Evolutionary conservation across 1,140 invertebrate species (phyloP), one percentile per base, ranked within the genome.

Genomic region (Papilio dardanus): DNA sequence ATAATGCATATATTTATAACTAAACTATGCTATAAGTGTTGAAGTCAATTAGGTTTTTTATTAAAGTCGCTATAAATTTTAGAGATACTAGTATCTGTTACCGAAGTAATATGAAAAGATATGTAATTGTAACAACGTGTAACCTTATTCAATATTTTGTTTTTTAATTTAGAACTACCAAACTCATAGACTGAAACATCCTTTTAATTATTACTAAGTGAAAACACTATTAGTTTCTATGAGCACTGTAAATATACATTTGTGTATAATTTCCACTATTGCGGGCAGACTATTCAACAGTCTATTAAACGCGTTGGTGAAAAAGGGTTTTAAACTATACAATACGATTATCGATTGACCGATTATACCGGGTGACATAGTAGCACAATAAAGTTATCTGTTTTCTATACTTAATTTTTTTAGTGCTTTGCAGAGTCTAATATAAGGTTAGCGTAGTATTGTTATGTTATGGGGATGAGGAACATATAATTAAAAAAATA

Each of bases 31-130:
- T 6, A 19, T 46, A 46, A 3, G 16, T 7, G 42, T 5, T 46
- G 5, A 46, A 46, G 2, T 46, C n/a, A 46, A 42, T 42, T 42
- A 42, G 40, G 42, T n/a, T 46, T n/a, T 46, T 46, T 46, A 46
- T 46, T 46, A n/a, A 46, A 46, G 42, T 46, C 16, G 42, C n/a
- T 46, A 46, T 46, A 46, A 46, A 46, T 46, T 46, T n/a, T 6
- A 46, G 42, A 46, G 42, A 42, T 42, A 42, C 40, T 42, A 46
- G 5, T 46, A 46, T 19, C 42, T n/a, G 42, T 19, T 46, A 46
- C 2, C 5, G 16, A 19, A 16, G 5, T 46, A 46, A n/a, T 46
- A 37, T 19, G 16, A 6, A 7, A 37, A 2, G 2, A 10, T 19
- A 46, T n/a, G 2, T 46, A n/a, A n/a, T 3, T 46, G 16, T 3